Base-by-base conservation (phyloP, 2,888 invertebrate species). In the Brachyptera putata region DNA sequence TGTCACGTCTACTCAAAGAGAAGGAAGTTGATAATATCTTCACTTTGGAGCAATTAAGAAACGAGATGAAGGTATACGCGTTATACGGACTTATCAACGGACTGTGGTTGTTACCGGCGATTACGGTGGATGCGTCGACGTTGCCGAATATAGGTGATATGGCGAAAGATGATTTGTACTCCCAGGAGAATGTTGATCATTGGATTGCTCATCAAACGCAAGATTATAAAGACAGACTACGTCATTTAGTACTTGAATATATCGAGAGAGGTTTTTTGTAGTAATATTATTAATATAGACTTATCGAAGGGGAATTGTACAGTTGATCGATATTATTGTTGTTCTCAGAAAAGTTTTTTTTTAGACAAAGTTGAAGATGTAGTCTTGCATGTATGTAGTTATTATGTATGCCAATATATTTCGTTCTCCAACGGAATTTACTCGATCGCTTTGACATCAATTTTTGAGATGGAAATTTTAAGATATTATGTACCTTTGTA, bases 21-120 rank as follows among this genome's bases (percentile, higher is more conserved):
- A 11, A 16, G 7, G 18, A 43, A n/a, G 49, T 25, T 2, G 58
- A 39, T 4, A 26, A 36, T 2, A 36, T 58, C 24, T 48, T 61
- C 14, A 55, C 55, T 18, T 43, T 48, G 13, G 18, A 39, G 9
- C 25, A 62, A 39, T 53, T 62, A 16, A 37, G 26, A 25, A 7
- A 24, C n/a, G 61, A 61, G 56, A 24, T 63, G 49, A 25, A 30
- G 21, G 37, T n/a, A 41, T 30, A 58, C 7, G 53, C 55, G 11
- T 13, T 59, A 41, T 63, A 61, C 50, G 63, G 63, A 3, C 57
- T 63, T 34, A 57, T 60, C 18, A 61, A 48, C 18, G 63, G 60
- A 14, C 39, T 63, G 34, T 61, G 60, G 56, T 34, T 63, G 39
- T 48, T 63, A 21, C 60, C 63, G 49, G 63, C 61, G 13, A 58